These are phyloP conservation scores for Chroicocephalus ridibundus DNA, from an alignment of 2,113 vertebrate species.

Conservation along the genomic window DNA sequence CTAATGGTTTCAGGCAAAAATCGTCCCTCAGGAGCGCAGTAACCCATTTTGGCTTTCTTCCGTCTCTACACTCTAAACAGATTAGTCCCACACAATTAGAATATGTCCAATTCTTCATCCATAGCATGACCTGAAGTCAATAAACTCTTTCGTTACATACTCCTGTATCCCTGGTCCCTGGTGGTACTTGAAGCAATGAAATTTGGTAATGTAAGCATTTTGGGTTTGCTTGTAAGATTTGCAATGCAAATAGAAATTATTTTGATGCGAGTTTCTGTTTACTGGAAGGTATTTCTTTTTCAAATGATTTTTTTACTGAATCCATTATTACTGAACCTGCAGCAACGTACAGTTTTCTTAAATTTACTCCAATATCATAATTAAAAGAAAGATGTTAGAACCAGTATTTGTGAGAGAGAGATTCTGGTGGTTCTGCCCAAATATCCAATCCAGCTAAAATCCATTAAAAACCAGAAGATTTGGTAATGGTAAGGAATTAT, in stretches of 20 bases:
- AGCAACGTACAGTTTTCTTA: neutral
- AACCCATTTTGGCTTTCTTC: neutral
- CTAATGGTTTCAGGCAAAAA: neutral
- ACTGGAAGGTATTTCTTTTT: neutral
- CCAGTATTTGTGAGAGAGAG: neutral
- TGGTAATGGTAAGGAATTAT: neutral
- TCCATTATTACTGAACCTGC: neutral
- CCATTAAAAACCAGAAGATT: neutral
- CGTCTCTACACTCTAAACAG: neutral
- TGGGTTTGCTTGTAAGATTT: neutral
- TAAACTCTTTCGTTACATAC: neutral
- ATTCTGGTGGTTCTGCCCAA: neutral
- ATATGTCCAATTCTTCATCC: neutral
- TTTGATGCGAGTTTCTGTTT: neutral
- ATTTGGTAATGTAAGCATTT: neutral
- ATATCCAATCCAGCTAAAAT: neutral
- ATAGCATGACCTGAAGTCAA: neutral
- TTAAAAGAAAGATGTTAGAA: slow-evolving; percentile 6
- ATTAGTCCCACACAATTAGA: neutral
- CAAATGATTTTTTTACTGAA: neutral
- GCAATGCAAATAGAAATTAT: slow-evolving; percentile 30
- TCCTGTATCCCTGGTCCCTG: neutral
- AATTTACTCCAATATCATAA: neutral
- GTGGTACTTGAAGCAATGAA: neutral
- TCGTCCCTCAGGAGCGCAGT: neutral